phyloP scores from a whole-genome alignment of 2,888 invertebrate genomes.

The Eupelmus urozonus region DNA sequence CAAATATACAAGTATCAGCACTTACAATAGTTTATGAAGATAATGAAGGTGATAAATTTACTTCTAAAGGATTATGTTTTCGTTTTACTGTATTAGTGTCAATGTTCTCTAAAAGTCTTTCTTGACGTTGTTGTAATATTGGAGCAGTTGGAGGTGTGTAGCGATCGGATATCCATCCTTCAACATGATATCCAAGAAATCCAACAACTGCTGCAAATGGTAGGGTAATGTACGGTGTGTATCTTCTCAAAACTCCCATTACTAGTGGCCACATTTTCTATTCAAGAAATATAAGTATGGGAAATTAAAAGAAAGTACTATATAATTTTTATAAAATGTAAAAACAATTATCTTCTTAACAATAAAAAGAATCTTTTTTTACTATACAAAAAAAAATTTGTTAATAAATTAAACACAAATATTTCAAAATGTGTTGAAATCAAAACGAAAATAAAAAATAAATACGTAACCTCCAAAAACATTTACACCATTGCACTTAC shows the following conservation, averaged over 20 bases:
- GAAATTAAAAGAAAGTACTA: not conserved
- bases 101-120: conserved; percentile 69
- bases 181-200: conserved; percentile 91
- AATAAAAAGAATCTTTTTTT: too few species aligned
- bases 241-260: conserved; percentile 82
- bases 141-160: conserved; percentile 82
- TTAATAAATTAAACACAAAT: not conserved
- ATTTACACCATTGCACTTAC: too few species aligned
- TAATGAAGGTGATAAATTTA: conserved; percentile 75
- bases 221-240: conserved; percentile 88
- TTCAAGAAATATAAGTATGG: not conserved
- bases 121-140: conserved; percentile 71
- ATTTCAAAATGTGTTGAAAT: conserved; percentile 21
- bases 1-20: conserved; percentile 38
- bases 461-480: not conserved
- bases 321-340: conserved; percentile 2
- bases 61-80: conserved; percentile 73
- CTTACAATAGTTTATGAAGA: conserved; percentile 60
- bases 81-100: conserved; percentile 63
- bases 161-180: conserved; percentile 85
- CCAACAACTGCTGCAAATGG: conserved; percentile 91
- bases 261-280: conserved; percentile 88
- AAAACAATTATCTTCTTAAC: not conserved
- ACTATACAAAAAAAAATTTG: too few species aligned
- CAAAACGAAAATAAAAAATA: conserved; percentile 12